These are phyloP conservation scores for Irena cyanogastra DNA, from an alignment of 2,113 vertebrate genomes.

Conservation along the genomic window DNA sequence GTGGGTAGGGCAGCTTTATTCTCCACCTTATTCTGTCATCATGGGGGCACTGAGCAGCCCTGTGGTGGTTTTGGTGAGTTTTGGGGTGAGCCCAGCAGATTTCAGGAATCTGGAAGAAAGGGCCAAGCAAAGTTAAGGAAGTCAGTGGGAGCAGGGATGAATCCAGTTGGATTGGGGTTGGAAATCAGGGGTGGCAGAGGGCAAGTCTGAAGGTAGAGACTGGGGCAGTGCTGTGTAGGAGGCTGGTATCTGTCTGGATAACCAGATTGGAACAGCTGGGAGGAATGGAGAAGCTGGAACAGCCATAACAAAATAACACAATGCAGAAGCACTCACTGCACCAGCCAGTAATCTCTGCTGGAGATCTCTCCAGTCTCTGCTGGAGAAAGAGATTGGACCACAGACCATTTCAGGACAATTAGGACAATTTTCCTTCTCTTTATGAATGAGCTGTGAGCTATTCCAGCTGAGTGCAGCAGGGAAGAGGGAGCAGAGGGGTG, in stretches of 20 bases:
- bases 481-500: not conserved
- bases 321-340: rapidly evolving
- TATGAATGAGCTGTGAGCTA: not conserved
- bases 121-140: not conserved
- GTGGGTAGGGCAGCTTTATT: not conserved
- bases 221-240: not conserved
- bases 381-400: not conserved
- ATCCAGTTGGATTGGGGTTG: not conserved
- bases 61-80: rapidly evolving
- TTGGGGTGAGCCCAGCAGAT: not conserved
- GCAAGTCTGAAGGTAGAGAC: not conserved
- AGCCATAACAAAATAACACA: not conserved
- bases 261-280: not conserved
- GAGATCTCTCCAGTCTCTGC: no score
- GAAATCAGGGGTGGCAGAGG: not conserved
- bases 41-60: not conserved
- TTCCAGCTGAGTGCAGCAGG: not conserved
- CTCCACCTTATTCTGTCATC: no score
- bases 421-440: not conserved
- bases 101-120: not conserved
- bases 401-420: not conserved
- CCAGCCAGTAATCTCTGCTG: no score
- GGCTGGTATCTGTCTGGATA: not conserved
- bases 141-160: not conserved
- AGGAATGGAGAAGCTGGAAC: not conserved